Evolutionary conservation across 2,888 invertebrate genomes (phyloP).

Genomic region (Tetrapedia diversipes): DNA sequence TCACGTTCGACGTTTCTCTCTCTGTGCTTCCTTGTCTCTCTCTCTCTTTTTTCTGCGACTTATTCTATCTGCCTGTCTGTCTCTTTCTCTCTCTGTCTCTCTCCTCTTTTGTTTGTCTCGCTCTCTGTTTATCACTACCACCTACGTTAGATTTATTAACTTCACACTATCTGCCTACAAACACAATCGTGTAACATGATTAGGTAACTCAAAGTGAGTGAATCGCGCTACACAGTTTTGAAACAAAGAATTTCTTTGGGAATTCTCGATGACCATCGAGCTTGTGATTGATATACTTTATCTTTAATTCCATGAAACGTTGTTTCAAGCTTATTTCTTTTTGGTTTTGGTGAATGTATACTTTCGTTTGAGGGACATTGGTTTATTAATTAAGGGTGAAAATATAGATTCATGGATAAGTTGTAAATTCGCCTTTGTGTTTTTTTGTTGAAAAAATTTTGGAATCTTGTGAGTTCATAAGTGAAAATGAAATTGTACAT

Average conservation of each 20-base stretch:
- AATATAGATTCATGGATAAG: background rate
- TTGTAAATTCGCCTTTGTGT: background rate
- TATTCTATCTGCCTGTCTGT: constrained; percentile 1
- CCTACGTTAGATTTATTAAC: constrained; percentile 20
- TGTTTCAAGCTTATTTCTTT: background rate
- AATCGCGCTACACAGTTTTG: background rate
- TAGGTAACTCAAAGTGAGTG: too few species aligned
- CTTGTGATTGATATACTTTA: background rate
- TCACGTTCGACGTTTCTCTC: constrained; percentile 29
- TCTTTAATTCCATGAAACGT: background rate
- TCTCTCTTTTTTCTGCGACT: background rate
- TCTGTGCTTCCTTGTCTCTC: constrained; percentile 4
- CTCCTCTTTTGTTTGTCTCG: constrained; percentile 25
- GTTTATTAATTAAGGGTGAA: background rate
- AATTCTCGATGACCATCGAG: background rate
- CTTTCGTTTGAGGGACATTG: background rate
- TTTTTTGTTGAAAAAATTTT: too few species aligned
- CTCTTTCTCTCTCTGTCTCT: background rate
- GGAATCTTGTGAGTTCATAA: background rate
- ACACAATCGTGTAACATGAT: constrained; percentile 51
- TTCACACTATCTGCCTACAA: constrained; percentile 33
- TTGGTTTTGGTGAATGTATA: background rate
- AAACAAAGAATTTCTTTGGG: background rate
- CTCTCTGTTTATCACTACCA: constrained; percentile 2
- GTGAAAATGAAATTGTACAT: background rate